Evolutionary conservation across 2,888 invertebrate genomes (phyloP), one percentile per base, ranked within the genome.

Genomic region (Syritta pipiens): DNA sequence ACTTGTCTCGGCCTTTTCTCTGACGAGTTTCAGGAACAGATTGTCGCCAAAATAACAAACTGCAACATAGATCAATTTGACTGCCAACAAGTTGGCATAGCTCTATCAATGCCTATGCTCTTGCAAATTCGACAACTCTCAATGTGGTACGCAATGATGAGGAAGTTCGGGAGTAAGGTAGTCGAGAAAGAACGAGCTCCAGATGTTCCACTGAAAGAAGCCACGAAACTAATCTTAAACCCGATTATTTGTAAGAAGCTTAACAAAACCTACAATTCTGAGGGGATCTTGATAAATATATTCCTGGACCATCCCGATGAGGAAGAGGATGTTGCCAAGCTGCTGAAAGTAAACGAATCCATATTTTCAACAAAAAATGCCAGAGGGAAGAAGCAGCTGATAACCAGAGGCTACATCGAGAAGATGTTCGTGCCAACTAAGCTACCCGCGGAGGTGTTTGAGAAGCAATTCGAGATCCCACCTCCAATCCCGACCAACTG

Each of bases 1-100:
- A 91, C 92, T 51, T 96, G 96, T 84, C 88, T 96, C 4, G 95
- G 94, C 0, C 88, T 96, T 4, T 90, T 96, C 55, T 93, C 94
- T 83, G 89, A 91, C 60, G 86, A 89, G 12, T 89, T 90, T 49
- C 88, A 91, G 53, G 86, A 90, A 1, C 88, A 90, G 76, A 89
- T 91, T 9, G 87, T 93, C 63, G 88, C 91, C 7, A 86, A 89
- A n/a, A 87, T 93, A 20, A 85, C 91, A 5, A 88, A 91, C 82
- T 88, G 90, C 86, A 90, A 86, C 79, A 86, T 89, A 35, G 84
- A 86, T 10, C 86, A 92, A 53, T 95, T 94, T 84, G 93, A 94
- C 83, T 91, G 92, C 67, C 85, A 88, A 0, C 91, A 91, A 4
- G 94, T 94, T 83, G 92, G 93, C 0, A 91, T 93, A 74, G 93